Evolutionary conservation across 2,888 invertebrate species (phyloP), one percentile per base, ranked within the genome.

Genomic region (Pilophorus perplexus): DNA sequence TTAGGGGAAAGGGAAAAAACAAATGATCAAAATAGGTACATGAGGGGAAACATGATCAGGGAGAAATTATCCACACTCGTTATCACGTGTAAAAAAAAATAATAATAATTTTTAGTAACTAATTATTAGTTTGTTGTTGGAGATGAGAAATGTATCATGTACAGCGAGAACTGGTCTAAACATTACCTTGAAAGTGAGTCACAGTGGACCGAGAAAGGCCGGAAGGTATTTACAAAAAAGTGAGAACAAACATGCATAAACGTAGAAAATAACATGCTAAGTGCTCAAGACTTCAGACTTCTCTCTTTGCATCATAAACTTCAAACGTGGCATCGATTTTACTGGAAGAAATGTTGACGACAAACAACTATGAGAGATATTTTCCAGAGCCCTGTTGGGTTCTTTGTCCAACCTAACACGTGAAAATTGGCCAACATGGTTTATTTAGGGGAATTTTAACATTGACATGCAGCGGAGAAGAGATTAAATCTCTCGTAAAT

Each of bases 111-210:
- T n/a, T n/a, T n/a, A n/a, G n/a, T n/a, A n/a, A n/a, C n/a, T n/a
- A n/a, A n/a, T n/a, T n/a, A n/a, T n/a, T n/a, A n/a, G 33, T 33
- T 33, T 33, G 6, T 33, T 8, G 6, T 8, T 12, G 33, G 33
- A 33, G 33, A 33, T 33, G 33, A 33, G 12, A 33, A 12, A 33
- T 6, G 33, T 12, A 33, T 33, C 12, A 8, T 8, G 6, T 42
- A 42, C 42, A 42, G 42, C 52, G 42, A 59, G 42, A 59, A 59
- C 59, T 42, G 16, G 4, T 27, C 59, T 59, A 59, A 62, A 62
- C 48, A 46, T 62, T 62, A 62, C 62, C 62, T 62, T 33, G 6
- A 20, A 52, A 12, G 33, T 20, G 62, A 46, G 28, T 33, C 33
- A 28, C 8, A n/a, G 14, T 14, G 10, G 42, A 14, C 42, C 14